Evolutionary conservation across 2,113 vertebrate species (phyloP), one percentile per base, ranked within the genome.

Genomic region (Sula dactylatra): DNA sequence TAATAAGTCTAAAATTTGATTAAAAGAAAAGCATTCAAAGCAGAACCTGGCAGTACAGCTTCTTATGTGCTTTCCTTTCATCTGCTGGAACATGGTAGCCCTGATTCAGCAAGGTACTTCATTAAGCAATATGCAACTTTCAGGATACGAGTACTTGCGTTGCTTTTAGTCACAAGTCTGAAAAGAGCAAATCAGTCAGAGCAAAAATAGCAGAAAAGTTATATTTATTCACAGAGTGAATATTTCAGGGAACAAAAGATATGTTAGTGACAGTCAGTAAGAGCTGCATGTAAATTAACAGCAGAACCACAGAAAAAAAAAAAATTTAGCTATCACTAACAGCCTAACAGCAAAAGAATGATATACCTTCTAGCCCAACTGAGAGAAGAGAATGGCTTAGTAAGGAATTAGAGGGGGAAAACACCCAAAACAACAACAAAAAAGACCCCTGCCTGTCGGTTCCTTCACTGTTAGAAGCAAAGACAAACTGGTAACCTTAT

Each of bases 51-150:
- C 78, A 85, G 73, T 34, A 31, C 40, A 94, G 91, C 88, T 94
- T 95, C 96, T 96, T n/a, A 87, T 85, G 77, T 94, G 65, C 52
- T 82, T 93, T 72, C 38, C 91, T 97, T 96, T 97, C 94, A 96
- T 95, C 93, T 93, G 49, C 89, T 45, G 91, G 86, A 85, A 32
- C n/a, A 87, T 2, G 17, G 92, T 6, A 95, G 86, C 91, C 91
- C 88, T 94, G 94, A 97, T 96, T 95, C 94, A 95, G 93, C 95
- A 97, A 97, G 96, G 93, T 96, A 94, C 84, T 96, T 96, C 94
- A 94, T 91, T 82, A 94, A 95, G 91, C 77, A 89, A 94, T 32
- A 69, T 13, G 66, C 56, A 89, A 65, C 73, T 77, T 82, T 59
- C 70, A 54, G 83, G 79, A 71, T 32, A 14, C 2, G 70, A 94